Conservation (phyloP, 2,797 vertebrate species). For the Hippopotamyrus pictus region DNA sequence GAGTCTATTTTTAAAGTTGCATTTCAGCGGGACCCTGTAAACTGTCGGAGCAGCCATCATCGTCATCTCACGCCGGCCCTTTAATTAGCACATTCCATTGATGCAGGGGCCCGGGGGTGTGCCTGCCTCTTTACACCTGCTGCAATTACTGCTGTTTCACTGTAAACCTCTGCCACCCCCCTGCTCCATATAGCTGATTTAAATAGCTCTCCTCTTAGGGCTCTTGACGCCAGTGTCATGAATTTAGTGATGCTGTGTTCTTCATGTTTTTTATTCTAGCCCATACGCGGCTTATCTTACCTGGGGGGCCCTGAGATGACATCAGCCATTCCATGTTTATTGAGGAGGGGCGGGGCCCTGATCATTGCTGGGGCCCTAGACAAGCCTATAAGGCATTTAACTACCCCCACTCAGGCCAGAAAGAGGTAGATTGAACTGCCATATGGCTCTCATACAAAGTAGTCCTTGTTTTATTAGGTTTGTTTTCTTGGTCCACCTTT, state of each 20-base stretch:
- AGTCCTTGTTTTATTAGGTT: not conserved
- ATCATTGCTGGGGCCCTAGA: not conserved
- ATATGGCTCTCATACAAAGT: not conserved
- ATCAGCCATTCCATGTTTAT: not conserved
- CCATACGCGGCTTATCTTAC: not conserved
- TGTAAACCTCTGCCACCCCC: not conserved
- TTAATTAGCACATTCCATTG: slow-evolving; percentile 23
- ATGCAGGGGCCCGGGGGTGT: not conserved
- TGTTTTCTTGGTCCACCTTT: not conserved
- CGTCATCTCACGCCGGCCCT: not conserved
- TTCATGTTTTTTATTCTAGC: not conserved
- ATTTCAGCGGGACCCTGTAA: not conserved
- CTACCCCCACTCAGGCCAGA: not conserved
- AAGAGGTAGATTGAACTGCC: too few relatives aligned
- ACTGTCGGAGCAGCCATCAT: not conserved
- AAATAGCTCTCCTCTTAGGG: not conserved
- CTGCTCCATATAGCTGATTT: not conserved
- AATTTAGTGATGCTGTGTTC: not conserved
- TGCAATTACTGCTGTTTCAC: slow-evolving; percentile 18
- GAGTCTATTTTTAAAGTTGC: not conserved
- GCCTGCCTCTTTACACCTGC: not conserved
- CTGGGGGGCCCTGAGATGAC: not conserved
- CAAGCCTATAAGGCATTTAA: not conserved
- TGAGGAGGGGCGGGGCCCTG: not conserved
- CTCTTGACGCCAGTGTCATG: not conserved